A percentile compares a stretch with the other conserved stretches of the same genome.
Conservation (phyloP, 1,140 invertebrate genomes). For the Medauroidea extradentata region DNA sequence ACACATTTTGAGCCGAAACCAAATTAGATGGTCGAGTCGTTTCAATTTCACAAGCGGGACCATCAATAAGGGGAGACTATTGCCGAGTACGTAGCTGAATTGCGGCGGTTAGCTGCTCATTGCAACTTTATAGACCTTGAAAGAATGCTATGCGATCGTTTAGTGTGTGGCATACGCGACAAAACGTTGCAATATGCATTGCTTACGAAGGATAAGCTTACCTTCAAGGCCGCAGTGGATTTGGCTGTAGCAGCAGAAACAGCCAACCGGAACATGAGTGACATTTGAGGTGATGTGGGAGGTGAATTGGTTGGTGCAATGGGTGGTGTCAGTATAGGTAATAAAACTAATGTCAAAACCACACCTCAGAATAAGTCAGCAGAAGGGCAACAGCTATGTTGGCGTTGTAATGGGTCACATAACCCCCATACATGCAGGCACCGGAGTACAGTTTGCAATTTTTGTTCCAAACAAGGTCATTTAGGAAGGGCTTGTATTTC, state of each 20-base stretch:
- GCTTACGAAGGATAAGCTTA: background rate
- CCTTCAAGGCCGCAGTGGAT: background rate
- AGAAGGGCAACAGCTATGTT: too few species aligned
- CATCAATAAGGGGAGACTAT: conserved; percentile 18
- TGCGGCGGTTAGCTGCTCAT: conserved; percentile 18
- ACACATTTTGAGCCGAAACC: background rate
- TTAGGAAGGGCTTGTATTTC: too few species aligned
- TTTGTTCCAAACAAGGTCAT: too few species aligned
- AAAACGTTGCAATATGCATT: conserved; percentile 8
- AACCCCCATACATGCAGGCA: too few species aligned
- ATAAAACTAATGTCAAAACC: too few species aligned
- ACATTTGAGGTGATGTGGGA: background rate
- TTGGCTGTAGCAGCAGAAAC: background rate
- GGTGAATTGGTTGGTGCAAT: background rate
- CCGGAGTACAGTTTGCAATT: too few species aligned
- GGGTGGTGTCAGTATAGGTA: too few species aligned
- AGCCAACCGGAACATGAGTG: background rate
- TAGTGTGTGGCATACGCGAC: conserved; percentile 17
- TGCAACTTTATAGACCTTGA: conserved; percentile 25
- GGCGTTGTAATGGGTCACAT: too few species aligned
- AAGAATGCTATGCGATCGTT: conserved; percentile 18
- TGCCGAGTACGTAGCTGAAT: conserved; percentile 21
- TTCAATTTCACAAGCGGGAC: conserved; percentile 19
- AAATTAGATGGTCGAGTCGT: background rate
- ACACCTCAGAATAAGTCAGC: too few species aligned